These are phyloP conservation scores for Salminus brasiliensis DNA, from an alignment of 2,113 vertebrate genomes.

Conservation along the genomic window DNA sequence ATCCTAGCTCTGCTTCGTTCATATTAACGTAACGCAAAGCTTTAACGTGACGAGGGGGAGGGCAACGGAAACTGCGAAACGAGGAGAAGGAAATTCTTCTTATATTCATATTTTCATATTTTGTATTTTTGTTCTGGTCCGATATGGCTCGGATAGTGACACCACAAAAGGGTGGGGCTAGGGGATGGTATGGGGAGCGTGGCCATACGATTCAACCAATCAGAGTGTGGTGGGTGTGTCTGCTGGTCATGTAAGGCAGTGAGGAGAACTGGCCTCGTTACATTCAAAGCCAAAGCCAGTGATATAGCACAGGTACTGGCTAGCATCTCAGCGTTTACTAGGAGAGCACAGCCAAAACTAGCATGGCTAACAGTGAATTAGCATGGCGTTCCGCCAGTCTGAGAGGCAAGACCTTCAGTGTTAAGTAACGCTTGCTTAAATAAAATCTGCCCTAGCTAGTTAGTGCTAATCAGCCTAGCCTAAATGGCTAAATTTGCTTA, in stretches of 20 bases:
- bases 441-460: neutral
- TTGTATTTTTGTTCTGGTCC: neutral
- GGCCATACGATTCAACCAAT: conserved; percentile 20
- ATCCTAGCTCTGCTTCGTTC: neutral
- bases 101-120: neutral
- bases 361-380: neutral
- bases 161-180: neutral
- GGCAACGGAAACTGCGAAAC: neutral
- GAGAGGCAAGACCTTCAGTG: neutral
- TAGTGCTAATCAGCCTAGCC: neutral
- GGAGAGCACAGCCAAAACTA: neutral
- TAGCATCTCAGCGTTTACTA: neutral
- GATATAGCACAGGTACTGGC: neutral
- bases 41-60: neutral
- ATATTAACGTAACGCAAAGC: neutral
- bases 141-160: neutral
- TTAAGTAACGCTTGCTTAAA: neutral
- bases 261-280: conserved; percentile 32
- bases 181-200: neutral
- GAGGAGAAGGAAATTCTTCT: neutral
- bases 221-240: conserved; percentile 8
- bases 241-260: conserved; percentile 48
- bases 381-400: neutral
- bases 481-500: neutral
- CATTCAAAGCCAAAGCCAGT: conserved; percentile 12